A percentile compares a stretch with the other conserved stretches of the same genome.
phyloP scores from a whole-genome alignment of 2,113 vertebrate species.

The Chauna torquata region DNA sequence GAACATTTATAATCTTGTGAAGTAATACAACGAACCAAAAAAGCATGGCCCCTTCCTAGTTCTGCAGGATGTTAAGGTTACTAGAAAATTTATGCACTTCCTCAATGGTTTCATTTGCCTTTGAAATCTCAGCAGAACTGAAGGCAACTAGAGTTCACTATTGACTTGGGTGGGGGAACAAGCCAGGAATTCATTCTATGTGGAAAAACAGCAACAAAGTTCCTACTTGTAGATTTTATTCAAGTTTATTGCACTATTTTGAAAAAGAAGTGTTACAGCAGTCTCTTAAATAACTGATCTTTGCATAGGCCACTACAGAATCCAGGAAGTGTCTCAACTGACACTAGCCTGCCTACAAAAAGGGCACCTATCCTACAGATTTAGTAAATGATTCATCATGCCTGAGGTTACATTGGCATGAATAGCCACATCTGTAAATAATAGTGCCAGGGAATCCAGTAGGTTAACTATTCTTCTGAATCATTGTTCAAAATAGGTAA shows the following conservation, averaged over 20 bases:
- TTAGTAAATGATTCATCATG: conserved; percentile 19
- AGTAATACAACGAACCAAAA: not conserved
- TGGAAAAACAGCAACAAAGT: not conserved
- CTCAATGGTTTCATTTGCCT: not conserved
- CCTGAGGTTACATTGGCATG: not conserved
- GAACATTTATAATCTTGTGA: not conserved
- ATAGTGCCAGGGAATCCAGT: conserved; percentile 39
- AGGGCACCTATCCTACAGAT: conserved; percentile 35
- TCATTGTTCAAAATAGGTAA: conserved; percentile 43
- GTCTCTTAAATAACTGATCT: not conserved
- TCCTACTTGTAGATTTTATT: not conserved
- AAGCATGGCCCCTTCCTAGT: not conserved
- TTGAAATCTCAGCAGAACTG: not conserved
- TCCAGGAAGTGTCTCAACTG: not conserved
- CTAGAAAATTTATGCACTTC: not conserved
- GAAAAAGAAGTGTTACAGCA: not conserved
- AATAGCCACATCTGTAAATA: conserved; percentile 38
- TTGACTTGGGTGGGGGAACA: not conserved
- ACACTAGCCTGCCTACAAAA: not conserved
- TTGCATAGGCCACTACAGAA: not conserved
- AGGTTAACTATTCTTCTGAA: conserved; percentile 44
- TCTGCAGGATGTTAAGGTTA: not conserved
- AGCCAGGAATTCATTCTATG: not conserved
- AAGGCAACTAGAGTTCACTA: not conserved
- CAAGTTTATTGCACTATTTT: not conserved